Evolutionary conservation across 2,113 vertebrate genomes (phyloP).

Genomic region (Petrocephalus zakoni): DNA sequence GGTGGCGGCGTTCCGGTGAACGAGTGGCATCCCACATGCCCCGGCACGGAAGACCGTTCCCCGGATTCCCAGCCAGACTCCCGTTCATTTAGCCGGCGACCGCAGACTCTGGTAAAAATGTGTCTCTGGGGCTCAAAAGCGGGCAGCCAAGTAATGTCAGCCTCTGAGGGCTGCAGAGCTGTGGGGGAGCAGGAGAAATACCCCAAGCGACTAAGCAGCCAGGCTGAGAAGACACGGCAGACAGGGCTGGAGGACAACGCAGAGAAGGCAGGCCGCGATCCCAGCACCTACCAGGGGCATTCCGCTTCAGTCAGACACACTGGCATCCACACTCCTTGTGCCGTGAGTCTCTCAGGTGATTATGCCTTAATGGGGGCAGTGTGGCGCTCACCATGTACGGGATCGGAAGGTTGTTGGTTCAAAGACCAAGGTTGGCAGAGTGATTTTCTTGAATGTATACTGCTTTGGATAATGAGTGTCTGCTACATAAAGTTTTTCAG

Average conservation of each 20-base stretch:
- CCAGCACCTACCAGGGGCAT: neutral
- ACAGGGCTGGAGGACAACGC: neutral
- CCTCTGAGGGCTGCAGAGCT: neutral
- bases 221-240: neutral
- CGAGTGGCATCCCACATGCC: neutral
- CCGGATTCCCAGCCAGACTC: constrained; percentile 49
- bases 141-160: constrained; percentile 46
- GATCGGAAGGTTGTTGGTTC: neutral
- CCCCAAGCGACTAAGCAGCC: neutral
- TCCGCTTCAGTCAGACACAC: neutral
- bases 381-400: neutral
- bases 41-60: constrained; percentile 12
- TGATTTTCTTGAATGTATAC: neutral
- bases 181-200: neutral
- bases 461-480: neutral
- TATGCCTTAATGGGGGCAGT: neutral
- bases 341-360: neutral
- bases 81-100: constrained; percentile 54
- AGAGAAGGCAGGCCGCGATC: neutral
- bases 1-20: neutral
- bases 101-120: constrained; percentile 68
- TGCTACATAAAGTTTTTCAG: neutral
- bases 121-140: constrained; percentile 50
- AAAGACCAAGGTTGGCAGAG: neutral
- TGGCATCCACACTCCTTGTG: neutral